These are phyloP conservation scores for Apodemus sylvaticus DNA, from an alignment of 2,113 vertebrate species.

Conservation along the genomic window DNA sequence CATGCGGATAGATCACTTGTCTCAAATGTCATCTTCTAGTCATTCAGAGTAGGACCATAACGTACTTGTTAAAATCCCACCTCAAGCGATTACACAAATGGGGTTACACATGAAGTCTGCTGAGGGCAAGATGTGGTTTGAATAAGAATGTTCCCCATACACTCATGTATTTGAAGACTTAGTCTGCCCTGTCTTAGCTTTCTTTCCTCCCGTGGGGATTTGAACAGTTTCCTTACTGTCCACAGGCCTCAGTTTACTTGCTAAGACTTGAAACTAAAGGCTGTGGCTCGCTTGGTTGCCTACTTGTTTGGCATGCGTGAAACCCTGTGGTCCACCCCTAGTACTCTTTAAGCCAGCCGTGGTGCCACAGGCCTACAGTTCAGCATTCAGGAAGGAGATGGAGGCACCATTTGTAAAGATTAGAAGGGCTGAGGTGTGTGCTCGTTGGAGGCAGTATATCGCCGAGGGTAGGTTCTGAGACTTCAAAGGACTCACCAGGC, in stretches of 20 bases:
- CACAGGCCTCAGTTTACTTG: neutral
- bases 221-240: neutral
- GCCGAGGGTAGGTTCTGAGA: neutral
- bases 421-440: neutral
- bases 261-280: neutral
- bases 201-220: neutral
- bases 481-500: neutral
- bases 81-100: neutral
- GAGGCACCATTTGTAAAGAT: neutral
- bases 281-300: neutral
- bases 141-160: neutral
- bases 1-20: neutral
- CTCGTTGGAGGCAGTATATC: neutral
- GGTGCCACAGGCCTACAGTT: too few relatives aligned
- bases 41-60: neutral
- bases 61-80: neutral
- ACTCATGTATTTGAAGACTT: neutral
- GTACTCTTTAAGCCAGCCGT: fast-evolving
- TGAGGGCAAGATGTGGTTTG: neutral
- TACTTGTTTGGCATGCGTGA: neutral
- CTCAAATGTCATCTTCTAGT: neutral
- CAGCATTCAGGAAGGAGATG: neutral
- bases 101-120: neutral
- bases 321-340: neutral
- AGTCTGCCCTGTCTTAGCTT: neutral